These are phyloP conservation scores for Agriopis aurantiaria DNA, from an alignment of 2,888 invertebrate species.

Conservation along the genomic window DNA sequence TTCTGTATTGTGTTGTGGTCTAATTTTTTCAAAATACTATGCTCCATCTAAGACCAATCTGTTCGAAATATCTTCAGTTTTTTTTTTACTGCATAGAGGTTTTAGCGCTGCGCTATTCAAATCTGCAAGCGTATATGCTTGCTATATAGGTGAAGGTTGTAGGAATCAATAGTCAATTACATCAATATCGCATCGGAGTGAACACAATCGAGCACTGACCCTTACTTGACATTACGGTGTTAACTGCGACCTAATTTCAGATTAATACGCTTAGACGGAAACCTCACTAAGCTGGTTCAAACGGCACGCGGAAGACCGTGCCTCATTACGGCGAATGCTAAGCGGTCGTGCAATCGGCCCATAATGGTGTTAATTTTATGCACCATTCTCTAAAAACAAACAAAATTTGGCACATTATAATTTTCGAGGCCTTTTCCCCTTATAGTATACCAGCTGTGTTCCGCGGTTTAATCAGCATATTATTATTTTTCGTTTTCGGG, in stretches of 20 bases:
- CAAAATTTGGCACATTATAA: not conserved
- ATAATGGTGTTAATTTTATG: constrained; percentile 47
- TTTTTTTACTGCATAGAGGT: not conserved
- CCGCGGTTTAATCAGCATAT: too few species aligned
- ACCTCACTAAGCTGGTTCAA: constrained; percentile 85
- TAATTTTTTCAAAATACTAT: not conserved
- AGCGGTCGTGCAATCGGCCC: constrained; percentile 61
- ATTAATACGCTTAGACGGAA: constrained; percentile 86
- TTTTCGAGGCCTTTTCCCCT: too few species aligned
- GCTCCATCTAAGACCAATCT: too few species aligned
- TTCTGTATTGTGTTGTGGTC: constrained; percentile 18
- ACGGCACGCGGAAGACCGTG: constrained; percentile 73
- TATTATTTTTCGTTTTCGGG: too few species aligned
- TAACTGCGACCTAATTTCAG: constrained; percentile 84
- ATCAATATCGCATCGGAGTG: constrained; percentile 31
- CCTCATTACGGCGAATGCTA: constrained; percentile 56
- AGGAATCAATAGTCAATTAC: constrained; percentile 29
- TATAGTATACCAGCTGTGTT: too few species aligned
- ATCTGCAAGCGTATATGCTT: too few species aligned
- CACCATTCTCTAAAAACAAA: not conserved
- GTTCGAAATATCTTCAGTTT: not conserved
- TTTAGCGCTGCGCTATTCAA: too few species aligned
- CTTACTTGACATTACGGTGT: constrained; percentile 75
- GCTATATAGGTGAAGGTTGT: constrained; percentile 36
- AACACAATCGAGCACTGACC: constrained; percentile 71